Evolutionary conservation across 2,888 invertebrate genomes (phyloP), one percentile per base, ranked within the genome.

Genomic region (Salticus scenicus): DNA sequence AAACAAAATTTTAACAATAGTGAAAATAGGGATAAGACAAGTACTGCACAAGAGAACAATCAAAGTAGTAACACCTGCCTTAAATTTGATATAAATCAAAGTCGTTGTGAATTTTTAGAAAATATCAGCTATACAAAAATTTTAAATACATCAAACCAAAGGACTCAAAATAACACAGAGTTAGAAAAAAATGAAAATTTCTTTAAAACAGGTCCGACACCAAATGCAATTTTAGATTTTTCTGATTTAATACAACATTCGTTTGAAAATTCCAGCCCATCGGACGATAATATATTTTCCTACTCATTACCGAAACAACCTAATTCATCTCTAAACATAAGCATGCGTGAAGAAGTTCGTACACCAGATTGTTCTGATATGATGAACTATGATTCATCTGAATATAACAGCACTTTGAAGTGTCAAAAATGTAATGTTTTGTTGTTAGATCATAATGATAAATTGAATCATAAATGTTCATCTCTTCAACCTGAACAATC

Each of bases 1-100:
- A 17, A 47, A 17, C 2, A 47, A 10, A 2, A 47, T 17, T n/a
- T 47, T 47, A 14, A 17, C 27, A 70, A 42, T 42, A 27, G 8
- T 27, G 42, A 70, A 41, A 72, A 0, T 17, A 42, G 14, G 28
- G 1, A 30, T n/a, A 30, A 72, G 51, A n/a, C 30, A 14, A 28
- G 24, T 64, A n/a, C 71, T 33, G n/a, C 24, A 31, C 30, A 8
- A 14, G 72, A 79, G 33, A 31, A 28, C 12, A 71, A 47, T 41
- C 66, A 70, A 76, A 72, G 47, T 64, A 24, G 31, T 20, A 83
- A 73, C 37, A 83, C 76, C 0, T 77, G 77, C 37, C 73, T 84
- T 31, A 84, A 77, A 67, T 84, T 73, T 73, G 83, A 84, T 67
- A 31, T 84, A 20, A 84, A 77, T 72, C 83, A 84, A 24, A 77